These are phyloP conservation scores for human (Homo sapiens) DNA, from an alignment of 2,113 vertebrate species.

Conservation along the genomic window DNA sequence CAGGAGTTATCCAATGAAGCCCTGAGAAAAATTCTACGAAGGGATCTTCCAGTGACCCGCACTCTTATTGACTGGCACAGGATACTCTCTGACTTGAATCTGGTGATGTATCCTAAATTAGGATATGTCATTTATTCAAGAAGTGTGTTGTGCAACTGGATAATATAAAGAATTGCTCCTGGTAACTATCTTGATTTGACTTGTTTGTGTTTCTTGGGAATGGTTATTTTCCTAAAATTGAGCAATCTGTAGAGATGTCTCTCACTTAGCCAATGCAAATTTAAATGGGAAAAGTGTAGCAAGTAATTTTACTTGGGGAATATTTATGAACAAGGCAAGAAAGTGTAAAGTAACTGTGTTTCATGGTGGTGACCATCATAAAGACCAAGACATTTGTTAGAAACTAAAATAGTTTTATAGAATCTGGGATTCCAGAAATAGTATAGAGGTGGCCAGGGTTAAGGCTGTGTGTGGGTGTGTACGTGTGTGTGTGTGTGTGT, in stretches of 20 bases:
- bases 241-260: neutral
- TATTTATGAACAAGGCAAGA: neutral
- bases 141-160: slow-evolving; percentile 78
- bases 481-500: neutral
- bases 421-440: neutral
- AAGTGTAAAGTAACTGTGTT: neutral
- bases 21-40: slow-evolving; percentile 53
- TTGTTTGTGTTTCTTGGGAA: neutral
- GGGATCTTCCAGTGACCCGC: slow-evolving; percentile 77
- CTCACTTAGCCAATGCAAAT: neutral
- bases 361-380: neutral
- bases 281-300: neutral
- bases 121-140: slow-evolving; percentile 76
- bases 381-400: neutral
- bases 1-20: slow-evolving; percentile 74
- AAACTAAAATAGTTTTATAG: neutral
- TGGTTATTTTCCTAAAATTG: neutral
- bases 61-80: slow-evolving; percentile 76
- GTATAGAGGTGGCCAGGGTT: neutral
- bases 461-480: neutral
- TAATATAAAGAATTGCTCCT: slow-evolving; percentile 72
- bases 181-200: neutral
- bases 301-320: neutral
- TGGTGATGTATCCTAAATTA: slow-evolving; percentile 78
- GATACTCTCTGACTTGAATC: slow-evolving; percentile 68